Evolutionary conservation across 2,888 invertebrate species (phyloP).

Genomic region (Busseola fusca): DNA sequence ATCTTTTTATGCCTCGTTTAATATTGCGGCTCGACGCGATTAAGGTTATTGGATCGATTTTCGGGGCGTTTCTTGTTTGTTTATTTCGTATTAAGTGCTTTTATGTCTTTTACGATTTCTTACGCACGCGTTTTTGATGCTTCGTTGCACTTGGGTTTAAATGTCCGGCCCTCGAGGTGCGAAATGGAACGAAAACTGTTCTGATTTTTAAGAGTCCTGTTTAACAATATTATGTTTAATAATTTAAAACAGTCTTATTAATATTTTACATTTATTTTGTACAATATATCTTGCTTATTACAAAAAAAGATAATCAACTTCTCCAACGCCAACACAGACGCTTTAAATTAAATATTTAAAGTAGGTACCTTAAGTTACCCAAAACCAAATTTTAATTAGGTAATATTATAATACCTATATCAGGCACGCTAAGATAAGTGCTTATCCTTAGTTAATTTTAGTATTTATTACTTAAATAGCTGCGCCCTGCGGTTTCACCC

Average conservation of each 20-base stretch:
- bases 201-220: background rate
- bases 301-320: background rate
- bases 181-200: background rate
- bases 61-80: constrained; percentile 69
- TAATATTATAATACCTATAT: background rate
- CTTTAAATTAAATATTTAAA: constrained; percentile 4
- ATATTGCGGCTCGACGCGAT: constrained; percentile 70
- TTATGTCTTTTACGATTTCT: constrained; percentile 65
- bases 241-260: no score
- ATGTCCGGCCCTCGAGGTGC: constrained; percentile 38
- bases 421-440: background rate
- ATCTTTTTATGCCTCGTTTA: constrained; percentile 74
- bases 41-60: constrained; percentile 73
- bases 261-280: background rate
- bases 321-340: background rate
- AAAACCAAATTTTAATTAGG: constrained; percentile 9
- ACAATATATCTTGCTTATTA: background rate
- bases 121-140: constrained; percentile 55
- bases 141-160: constrained; percentile 55
- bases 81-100: constrained; percentile 69
- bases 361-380: background rate
- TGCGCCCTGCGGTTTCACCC: no score
- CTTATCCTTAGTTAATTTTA: constrained; percentile 8
- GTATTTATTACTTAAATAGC: constrained; percentile 22
- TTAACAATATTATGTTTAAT: background rate